Conservation (phyloP, 2,888 invertebrate species). For the Hipparchia semele region DNA sequence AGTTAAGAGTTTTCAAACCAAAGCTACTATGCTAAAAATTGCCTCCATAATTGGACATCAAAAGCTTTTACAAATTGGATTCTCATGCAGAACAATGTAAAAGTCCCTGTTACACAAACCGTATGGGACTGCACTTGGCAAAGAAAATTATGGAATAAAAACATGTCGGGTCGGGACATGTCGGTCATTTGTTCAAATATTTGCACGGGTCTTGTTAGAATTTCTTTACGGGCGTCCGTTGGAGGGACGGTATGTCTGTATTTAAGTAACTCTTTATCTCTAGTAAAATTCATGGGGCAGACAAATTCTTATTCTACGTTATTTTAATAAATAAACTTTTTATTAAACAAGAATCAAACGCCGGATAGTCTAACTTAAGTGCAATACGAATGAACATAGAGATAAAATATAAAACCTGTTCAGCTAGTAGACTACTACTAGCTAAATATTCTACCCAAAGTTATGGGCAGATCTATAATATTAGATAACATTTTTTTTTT, state of each 20-base stretch:
- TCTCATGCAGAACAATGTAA: not conserved
- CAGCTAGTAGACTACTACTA: too few relatives aligned
- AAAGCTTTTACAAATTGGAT: not conserved
- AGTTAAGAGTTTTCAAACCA: not conserved
- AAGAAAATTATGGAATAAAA: constrained; percentile 28
- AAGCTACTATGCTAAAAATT: not conserved
- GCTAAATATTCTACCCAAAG: too few relatives aligned
- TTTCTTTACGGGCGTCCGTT: constrained; percentile 25
- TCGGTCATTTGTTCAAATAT: constrained; percentile 31
- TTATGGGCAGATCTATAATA: too few relatives aligned
- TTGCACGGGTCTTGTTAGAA: constrained; percentile 27
- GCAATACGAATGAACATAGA: too few relatives aligned
- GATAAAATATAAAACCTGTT: too few relatives aligned
- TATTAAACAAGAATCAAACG: too few relatives aligned
- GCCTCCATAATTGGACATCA: not conserved
- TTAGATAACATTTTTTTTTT: too few relatives aligned
- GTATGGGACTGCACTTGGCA: constrained; percentile 8
- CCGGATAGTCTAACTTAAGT: too few relatives aligned
- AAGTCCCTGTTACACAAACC: not conserved
- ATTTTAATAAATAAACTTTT: too few relatives aligned
- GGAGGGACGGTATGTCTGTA: constrained; percentile 9
- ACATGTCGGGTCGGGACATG: constrained; percentile 17
- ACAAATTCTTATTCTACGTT: not conserved
- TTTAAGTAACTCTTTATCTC: not conserved
- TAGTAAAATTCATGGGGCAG: not conserved